Evolutionary conservation across 2,797 vertebrate species (phyloP), one percentile per base, ranked within the genome.

Genomic region (Sebastes minor): DNA sequence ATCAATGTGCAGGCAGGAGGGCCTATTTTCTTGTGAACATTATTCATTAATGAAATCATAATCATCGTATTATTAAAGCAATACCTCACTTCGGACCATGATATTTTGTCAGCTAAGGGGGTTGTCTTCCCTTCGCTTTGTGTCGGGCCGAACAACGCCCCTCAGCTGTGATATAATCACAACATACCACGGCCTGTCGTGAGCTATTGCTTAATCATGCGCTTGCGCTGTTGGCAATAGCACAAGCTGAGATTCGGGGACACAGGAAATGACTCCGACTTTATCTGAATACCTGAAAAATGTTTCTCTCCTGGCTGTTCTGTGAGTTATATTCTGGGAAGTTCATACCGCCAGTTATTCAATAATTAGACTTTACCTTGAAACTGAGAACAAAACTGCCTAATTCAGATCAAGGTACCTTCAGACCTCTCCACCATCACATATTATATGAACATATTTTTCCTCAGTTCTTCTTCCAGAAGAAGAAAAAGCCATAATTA

Each of bases 401-500:
- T 72, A 33, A 84, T 74, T 78, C 53, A 69, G 52, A 80, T 60
- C 30, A 76, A 59, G 66, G 79, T 80, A 67, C 75, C 38, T 23
- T 76, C 27, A 73, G 23, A 81, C 23, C 53, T 87, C 74, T 81
- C 57, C 55, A 16, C 38, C 66, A 60, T 83, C 71, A 56, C 66
- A 80, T 81, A 74, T 80, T 76, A 70, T 65, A 42, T 68, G 53
- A 88, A 65, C 57, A 87, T 33, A 71, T 73, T 78, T 83, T 68
- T 60, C 72, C 70, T 83, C 84, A 65, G 67, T 80, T 90, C 38
- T 84, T 75, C 70, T 83, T 90, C 77, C 80, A 86, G 83, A 62
- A 84, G 74, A 79, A 71, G 16, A 63, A 85, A 63, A 83, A 72
- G 70, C 56, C 66, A 82, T 93, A 91, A 94, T 95, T 95, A 92